Conservation (phyloP, 2,888 invertebrate genomes). For the Tribolium freemani region DNA sequence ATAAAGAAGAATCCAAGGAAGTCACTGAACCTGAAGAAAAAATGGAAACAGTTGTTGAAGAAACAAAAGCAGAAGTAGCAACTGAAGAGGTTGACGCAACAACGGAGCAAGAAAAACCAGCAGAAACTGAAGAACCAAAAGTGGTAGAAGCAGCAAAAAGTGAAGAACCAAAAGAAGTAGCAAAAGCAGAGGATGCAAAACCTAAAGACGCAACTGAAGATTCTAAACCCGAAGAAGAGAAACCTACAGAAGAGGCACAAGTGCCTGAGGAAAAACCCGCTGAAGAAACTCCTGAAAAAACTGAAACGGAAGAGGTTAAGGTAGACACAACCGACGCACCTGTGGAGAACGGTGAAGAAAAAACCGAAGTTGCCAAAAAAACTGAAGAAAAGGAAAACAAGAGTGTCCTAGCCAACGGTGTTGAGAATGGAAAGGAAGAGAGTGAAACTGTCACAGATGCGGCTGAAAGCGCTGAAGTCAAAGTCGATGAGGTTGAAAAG, state of each 20-base stretch:
- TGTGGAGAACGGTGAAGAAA: constrained; percentile 39
- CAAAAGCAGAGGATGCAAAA: constrained; percentile 36
- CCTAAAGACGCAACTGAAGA: not conserved
- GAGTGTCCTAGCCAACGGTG: constrained; percentile 66
- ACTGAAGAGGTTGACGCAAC: constrained; percentile 46
- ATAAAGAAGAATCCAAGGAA: constrained; percentile 13
- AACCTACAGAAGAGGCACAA: constrained; percentile 31
- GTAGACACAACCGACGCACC: constrained; percentile 17
- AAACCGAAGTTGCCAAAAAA: constrained; percentile 40
- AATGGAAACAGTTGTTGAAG: constrained; percentile 3
- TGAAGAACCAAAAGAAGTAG: constrained; percentile 32
- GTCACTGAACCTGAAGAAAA: constrained; percentile 19
- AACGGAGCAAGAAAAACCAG: constrained; percentile 60
- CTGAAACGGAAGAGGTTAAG: constrained; percentile 3
- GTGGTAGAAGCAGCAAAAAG: constrained; percentile 24
- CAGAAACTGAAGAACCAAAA: constrained; percentile 43
- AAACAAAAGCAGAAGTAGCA: constrained; percentile 43
- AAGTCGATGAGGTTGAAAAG: constrained; percentile 46
- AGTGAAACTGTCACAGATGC: constrained; percentile 30
- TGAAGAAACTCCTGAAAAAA: not conserved
- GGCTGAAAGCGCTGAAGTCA: constrained; percentile 31
- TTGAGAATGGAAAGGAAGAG: constrained; percentile 47
- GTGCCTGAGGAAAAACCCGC: not conserved
- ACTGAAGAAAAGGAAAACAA: constrained; percentile 66
- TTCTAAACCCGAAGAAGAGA: constrained; percentile 13